Base-by-base conservation (phyloP, 2,113 vertebrate genomes). In the Papio anubis region DNA sequence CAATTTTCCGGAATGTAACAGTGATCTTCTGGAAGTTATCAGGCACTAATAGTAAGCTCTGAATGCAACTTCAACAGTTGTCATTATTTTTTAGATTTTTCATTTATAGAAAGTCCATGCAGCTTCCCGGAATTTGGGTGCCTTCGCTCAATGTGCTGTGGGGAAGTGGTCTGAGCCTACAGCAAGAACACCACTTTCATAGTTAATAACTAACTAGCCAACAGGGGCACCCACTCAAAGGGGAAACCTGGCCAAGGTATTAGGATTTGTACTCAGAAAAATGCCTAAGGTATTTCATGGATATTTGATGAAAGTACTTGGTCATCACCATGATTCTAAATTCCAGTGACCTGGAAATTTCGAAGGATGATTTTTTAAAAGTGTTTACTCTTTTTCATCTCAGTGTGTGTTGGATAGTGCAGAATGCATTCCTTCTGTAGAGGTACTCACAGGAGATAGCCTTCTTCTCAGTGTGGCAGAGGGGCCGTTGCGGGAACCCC, bases 241-340 rank as follows among this genome's bases (percentile, higher is more conserved):
- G 64, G 43, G 59, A 96, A 59, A 70, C 81, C 27, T 73, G 80
- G 81, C 21, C 5, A 45, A 75, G 8, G 66, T 73, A 48, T 94
- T 82, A 68, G 72, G 32, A 73, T 50, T 83, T 64, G 72, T 25
- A 91, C 66, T 91, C 59, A 59, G 45, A 21, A 73, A 92, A 95
- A 75, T 76, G 93, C 93, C 90, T 91, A 78, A 86, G 93, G 95
- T 93, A 12, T 68, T 87, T 93, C 73, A 88, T 97, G 73, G 94
- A 94, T 97, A 95, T 97, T 98, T 97, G 72, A 97, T 97, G 93
- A 96, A 96, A 90, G 85, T 38, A 40, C 30, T 82, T 93, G 81
- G 84, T 96, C 55, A 93, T 88, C 50, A 45, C 59, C 70, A 18
- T 75, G 81, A 72, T 90, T 95, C 97, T 25, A 81, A 96, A 93